Conservation (phyloP, 2,113 vertebrate genomes). For the Motacilla alba region DNA sequence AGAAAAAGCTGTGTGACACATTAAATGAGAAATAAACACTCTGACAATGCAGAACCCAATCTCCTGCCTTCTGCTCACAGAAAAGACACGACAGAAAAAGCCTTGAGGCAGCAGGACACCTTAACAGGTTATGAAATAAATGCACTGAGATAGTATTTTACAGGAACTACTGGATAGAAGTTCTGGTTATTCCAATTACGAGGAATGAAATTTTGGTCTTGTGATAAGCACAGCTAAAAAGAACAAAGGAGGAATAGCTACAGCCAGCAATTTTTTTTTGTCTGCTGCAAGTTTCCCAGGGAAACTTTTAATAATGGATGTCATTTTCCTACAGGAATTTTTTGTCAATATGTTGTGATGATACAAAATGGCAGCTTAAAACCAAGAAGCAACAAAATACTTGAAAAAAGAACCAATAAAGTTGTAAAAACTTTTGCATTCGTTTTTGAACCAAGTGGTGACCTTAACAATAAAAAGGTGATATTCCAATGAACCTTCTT, state of each 20-base stretch:
- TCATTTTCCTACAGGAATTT: conserved; percentile 40
- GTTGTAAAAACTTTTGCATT: background rate
- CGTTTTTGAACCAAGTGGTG: background rate
- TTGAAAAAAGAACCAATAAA: background rate
- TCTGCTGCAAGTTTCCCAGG: conserved; percentile 24
- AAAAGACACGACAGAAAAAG: background rate
- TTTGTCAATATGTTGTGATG: conserved; percentile 30
- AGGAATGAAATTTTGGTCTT: background rate
- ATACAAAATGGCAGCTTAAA: conserved; percentile 16
- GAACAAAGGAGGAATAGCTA: background rate
- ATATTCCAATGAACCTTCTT: background rate
- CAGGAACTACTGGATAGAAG: background rate
- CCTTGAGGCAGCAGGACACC: background rate
- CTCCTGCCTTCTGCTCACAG: background rate
- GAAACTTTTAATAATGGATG: conserved; percentile 60
- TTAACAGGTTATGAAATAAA: background rate
- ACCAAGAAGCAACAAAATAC: background rate
- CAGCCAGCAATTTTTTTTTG: background rate
- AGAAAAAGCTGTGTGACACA: background rate
- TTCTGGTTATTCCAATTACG: background rate
- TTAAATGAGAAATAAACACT: background rate
- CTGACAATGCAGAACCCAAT: background rate
- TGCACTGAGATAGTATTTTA: background rate
- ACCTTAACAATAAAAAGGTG: background rate
- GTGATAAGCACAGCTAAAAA: conserved; percentile 18